Conservation (phyloP, 2,113 vertebrate genomes). For the Mixornis gularis region DNA sequence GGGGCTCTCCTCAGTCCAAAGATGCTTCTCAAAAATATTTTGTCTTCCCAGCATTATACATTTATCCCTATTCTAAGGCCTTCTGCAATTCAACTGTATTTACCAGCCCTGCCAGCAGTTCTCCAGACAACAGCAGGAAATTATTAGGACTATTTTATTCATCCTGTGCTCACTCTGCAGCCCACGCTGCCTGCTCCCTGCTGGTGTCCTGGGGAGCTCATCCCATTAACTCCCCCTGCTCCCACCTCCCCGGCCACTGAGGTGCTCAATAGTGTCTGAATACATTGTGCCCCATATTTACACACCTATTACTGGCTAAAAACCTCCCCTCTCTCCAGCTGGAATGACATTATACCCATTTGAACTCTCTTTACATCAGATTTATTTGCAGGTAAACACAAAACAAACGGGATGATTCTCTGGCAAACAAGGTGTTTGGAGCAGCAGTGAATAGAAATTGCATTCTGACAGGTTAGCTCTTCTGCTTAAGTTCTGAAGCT, state of each 20-base stretch:
- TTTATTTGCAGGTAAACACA: not conserved
- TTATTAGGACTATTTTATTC: not conserved
- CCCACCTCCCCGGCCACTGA: not conserved
- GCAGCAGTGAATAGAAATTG: constrained; percentile 24
- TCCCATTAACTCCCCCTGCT: not conserved
- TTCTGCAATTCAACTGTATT: not conserved
- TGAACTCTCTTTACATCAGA: not conserved
- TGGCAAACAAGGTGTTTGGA: not conserved
- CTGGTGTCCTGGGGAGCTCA: not conserved
- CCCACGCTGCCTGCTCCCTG: not conserved
- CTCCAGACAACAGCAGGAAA: not conserved
- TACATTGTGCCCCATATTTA: not conserved
- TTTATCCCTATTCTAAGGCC: not conserved
- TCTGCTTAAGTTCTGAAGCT: not conserved
- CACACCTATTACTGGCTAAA: not conserved
- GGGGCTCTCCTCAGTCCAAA: not conserved
- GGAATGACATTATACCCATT: not conserved
- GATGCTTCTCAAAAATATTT: not conserved
- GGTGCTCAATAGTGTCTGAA: rapidly evolving
- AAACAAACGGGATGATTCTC: not conserved
- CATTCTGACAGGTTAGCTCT: constrained; percentile 25
- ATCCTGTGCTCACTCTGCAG: not conserved
- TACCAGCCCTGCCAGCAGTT: not conserved
- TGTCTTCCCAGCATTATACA: not conserved
- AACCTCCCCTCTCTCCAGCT: not conserved